Percentiles rank a stretch among this genome's conserved stretches.
Conservation (phyloP, 2,113 vertebrate species). For the Pleuronectes platessa region DNA sequence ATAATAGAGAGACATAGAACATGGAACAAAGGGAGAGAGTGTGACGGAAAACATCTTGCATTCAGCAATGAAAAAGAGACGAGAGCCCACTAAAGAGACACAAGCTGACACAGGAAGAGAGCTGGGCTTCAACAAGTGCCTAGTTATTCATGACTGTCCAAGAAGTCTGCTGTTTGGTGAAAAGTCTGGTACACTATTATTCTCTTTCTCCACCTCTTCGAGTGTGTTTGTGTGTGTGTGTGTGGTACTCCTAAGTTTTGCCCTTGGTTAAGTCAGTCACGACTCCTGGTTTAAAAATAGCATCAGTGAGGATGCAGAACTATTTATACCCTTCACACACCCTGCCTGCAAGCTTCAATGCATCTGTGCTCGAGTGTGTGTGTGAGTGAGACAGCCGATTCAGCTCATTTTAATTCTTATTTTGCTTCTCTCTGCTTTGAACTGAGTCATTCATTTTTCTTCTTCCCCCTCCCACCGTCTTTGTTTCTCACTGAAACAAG, state of each 20-base stretch:
- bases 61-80: slow-evolving; percentile 54
- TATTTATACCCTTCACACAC: slow-evolving; percentile 79
- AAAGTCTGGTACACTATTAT: slow-evolving; percentile 24
- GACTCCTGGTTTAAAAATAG: slow-evolving; percentile 76
- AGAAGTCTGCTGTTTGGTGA: slow-evolving; percentile 39
- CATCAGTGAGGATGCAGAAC: slow-evolving; percentile 70
- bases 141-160: slow-evolving; percentile 52
- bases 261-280: slow-evolving; percentile 73
- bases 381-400: slow-evolving; percentile 8
- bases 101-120: slow-evolving; percentile 54
- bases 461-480: slow-evolving; percentile 19
- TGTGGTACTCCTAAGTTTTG: slow-evolving; percentile 46
- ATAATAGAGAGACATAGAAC: slow-evolving; percentile 27
- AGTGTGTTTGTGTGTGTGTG: neutral
- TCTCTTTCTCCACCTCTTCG: neutral
- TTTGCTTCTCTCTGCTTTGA: slow-evolving; percentile 57
- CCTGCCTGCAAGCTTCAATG: slow-evolving; percentile 59
- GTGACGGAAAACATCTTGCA: slow-evolving; percentile 28
- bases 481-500: slow-evolving; percentile 16
- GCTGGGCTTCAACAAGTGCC: slow-evolving; percentile 27
- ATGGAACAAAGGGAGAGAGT: slow-evolving; percentile 49
- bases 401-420: slow-evolving; percentile 67
- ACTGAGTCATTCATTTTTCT: slow-evolving; percentile 70
- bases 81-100: slow-evolving; percentile 37
- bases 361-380: slow-evolving; percentile 20